Base-by-base conservation (phyloP, 2,113 vertebrate genomes). In the Mormoops blainvillei region DNA sequence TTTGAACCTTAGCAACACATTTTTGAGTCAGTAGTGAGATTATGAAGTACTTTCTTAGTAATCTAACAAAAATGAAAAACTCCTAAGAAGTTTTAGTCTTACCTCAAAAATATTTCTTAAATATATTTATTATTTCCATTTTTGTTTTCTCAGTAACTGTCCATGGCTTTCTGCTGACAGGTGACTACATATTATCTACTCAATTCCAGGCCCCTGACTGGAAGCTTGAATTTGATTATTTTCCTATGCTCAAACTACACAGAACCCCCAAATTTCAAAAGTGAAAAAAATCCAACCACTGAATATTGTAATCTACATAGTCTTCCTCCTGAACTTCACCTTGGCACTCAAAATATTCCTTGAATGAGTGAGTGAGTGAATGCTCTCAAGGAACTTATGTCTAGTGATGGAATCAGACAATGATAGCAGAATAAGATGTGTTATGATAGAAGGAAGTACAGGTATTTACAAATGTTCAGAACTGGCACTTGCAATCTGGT, bases 51-150 rank as follows among this genome's bases (percentile, higher is more conserved):
- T 36, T 91, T 91, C 54, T 81, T 96, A 81, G 50, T 89, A 74
- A 87, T 18, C 43, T 86, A 81, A 41, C 12, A 31, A 77, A 95
- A 76, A 56, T 70, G 3, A 94, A 91, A 91, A 77, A 45, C 26
- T 48, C 58, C 65, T 94, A 58, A 56, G 58, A 88, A 58, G 7
- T 76, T 70, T 83, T 71, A 43, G 41, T 58, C 56, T 80, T 80
- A 36, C 41, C 28, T 94, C 56, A 74, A 94, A 89, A 87, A 87
- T 12, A 58, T 56, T 80, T 97, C 54, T 45, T 26, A 77, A 91
- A 67, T 90, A 19, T 80, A 41, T 78, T 91, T 38, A 65, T 70
- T 76, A 48, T 33, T 36, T 12, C 0, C 28, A 1, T 76, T 80
- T 54, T 20, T n/a, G 26, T 89, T 91, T 68, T 56, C 45, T 33